A percentile compares a stretch with the other conserved stretches of the same genome.
phyloP scores from a whole-genome alignment of 2,113 vertebrate species.

The Misgurnus mizolepis region DNA sequence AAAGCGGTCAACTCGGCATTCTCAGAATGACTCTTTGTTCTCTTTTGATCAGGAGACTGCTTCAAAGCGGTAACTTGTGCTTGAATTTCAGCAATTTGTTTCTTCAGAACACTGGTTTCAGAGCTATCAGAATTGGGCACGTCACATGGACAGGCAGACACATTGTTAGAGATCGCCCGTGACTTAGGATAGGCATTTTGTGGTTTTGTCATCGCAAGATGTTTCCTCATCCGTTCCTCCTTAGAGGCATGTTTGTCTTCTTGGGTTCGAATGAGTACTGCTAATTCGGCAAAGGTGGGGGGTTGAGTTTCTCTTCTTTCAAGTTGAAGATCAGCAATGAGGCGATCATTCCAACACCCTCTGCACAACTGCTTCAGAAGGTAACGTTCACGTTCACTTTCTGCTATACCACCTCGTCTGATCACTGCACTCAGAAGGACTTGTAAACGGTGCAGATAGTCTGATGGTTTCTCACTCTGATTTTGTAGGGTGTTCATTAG shows the following conservation, averaged over 20 bases:
- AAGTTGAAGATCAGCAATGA: conserved; percentile 11
- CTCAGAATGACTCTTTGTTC: too few relatives aligned
- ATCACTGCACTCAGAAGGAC: neutral
- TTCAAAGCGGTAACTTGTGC: neutral
- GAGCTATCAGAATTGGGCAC: too few relatives aligned
- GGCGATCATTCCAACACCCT: neutral
- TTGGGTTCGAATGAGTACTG: neutral
- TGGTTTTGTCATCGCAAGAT: conserved; percentile 4
- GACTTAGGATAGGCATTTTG: neutral
- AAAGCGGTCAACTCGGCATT: too few relatives aligned
- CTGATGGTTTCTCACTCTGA: conserved; percentile 4
- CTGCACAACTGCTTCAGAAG: conserved; percentile 23
- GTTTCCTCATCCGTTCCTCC: neutral
- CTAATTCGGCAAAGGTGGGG: neutral
- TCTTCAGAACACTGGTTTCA: neutral
- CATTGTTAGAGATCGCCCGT: neutral
- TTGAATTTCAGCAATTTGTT: neutral
- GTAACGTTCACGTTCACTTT: neutral
- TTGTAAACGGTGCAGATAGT: neutral
- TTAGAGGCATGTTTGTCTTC: neutral
- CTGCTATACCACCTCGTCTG: neutral
- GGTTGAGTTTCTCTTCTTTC: neutral
- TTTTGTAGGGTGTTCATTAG: neutral
- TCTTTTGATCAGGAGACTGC: too few relatives aligned
- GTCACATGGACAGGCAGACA: neutral